These are phyloP conservation scores for Macropus fuliginosus DNA, from an alignment of 2,797 vertebrate genomes.

Conservation along the genomic window DNA sequence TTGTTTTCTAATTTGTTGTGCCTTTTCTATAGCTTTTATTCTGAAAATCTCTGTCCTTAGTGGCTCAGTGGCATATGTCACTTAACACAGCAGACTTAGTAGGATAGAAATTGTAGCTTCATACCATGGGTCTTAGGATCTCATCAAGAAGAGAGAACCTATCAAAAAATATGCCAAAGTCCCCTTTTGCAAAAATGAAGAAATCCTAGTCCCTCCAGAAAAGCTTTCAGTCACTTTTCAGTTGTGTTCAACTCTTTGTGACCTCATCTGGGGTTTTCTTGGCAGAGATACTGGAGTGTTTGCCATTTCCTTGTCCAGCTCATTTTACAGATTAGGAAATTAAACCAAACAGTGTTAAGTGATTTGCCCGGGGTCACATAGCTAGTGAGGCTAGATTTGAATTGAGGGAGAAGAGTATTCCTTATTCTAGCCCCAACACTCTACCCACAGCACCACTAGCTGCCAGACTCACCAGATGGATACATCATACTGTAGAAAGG, in stretches of 20 bases:
- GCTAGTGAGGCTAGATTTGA: not conserved
- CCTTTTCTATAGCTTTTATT: not conserved
- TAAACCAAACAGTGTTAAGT: not conserved
- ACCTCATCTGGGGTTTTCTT: not conserved
- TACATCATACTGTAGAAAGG: not conserved
- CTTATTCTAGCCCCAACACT: not conserved
- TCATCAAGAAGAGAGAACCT: not conserved
- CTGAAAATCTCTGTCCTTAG: not conserved
- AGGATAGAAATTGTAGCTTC: not conserved
- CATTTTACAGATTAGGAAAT: not conserved
- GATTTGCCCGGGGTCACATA: not conserved
- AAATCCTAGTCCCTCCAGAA: not conserved
- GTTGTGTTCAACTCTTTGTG: not conserved
- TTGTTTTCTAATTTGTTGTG: not conserved
- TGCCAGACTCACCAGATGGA: not conserved
- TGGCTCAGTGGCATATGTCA: not conserved
- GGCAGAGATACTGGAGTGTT: not conserved
- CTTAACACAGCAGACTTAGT: not conserved
- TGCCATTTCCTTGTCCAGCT: not conserved
- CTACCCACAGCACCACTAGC: not conserved
- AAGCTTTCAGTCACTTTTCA: not conserved
- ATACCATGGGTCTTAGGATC: not conserved
- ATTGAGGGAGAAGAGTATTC: not conserved
- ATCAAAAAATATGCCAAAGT: not conserved
- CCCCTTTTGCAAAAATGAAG: not conserved